Base-by-base conservation (phyloP, 2,113 vertebrate species). In the Caracal caracal region DNA sequence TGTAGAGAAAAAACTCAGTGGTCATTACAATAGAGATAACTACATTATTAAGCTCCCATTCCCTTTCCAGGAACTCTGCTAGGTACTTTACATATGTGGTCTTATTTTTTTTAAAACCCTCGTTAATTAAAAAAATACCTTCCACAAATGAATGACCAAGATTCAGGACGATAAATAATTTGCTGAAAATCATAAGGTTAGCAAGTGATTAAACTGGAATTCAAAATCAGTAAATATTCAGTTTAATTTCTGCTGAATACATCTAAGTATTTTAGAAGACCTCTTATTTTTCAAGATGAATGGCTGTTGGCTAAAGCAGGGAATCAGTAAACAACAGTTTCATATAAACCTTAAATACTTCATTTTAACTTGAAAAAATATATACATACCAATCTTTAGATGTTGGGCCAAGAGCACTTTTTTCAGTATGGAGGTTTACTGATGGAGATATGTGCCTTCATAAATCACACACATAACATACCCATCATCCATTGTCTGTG, bases 271-370 rank as follows among this genome's bases (percentile, higher is more conserved):
- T 91, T 94, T 30, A 92, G 35, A 81, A 93, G 33, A 73, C 10
- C 53, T 92, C 68, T 93, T 68, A 79, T 56, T 85, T 71, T 73
- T 85, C 61, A 80, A 51, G 20, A 88, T n/a, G n/a, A 92, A 49
- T 33, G 76, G 10, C 15, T 95, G 30, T 49, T 92, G 43, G 30
- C 89, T 79, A 89, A 97, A 96, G 4, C 9, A 70, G 19, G 1
- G 11, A 75, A 76, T 43, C 37, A 35, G 40, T 40, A 28, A 43
- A 70, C 78, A 88, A 82, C 17, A 8, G 28, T 26, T 78, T 7
- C 10, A 80, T 79, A 81, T 66, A 81, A 83, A 88, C 47, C 37
- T 96, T 85, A 81, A 93, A 26, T 82, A 79, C 43, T 94, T 90
- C 7, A 80, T 68, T 95, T 96, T 37, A 95, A 71, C 19, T 86